These are phyloP conservation scores for Neogobius melanostomus DNA, from an alignment of 2,113 vertebrate species.

Conservation along the genomic window DNA sequence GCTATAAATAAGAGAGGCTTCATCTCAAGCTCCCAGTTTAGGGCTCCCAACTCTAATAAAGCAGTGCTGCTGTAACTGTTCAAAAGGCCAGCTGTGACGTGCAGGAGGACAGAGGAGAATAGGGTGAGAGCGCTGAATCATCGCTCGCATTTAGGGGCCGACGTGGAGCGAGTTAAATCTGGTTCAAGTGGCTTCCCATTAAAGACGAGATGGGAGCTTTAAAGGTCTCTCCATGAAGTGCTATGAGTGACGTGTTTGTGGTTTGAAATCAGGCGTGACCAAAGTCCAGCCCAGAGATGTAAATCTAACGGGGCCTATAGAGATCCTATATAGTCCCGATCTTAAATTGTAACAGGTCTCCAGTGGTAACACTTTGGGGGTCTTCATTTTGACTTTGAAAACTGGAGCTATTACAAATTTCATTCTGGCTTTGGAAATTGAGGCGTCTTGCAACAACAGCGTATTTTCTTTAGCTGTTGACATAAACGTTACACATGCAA, in stretches of 20 bases:
- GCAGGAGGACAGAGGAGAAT: constrained; percentile 23
- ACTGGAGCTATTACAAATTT: too few relatives aligned
- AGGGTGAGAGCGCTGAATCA: constrained; percentile 59
- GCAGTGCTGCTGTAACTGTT: constrained; percentile 28
- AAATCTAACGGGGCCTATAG: neutral
- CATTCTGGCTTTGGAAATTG: too few relatives aligned
- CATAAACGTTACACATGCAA: too few relatives aligned
- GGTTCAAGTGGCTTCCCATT: constrained; percentile 50
- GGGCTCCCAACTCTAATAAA: constrained; percentile 63
- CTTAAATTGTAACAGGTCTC: too few relatives aligned
- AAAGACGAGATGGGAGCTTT: constrained; percentile 47
- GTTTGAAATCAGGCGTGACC: constrained; percentile 10
- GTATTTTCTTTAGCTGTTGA: too few relatives aligned
- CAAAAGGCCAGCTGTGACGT: constrained; percentile 62
- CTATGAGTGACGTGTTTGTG: constrained; percentile 21
- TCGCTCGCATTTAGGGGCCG: constrained; percentile 26
- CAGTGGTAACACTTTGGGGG: too few relatives aligned
- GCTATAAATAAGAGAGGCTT: constrained; percentile 58
- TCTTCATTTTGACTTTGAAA: too few relatives aligned
- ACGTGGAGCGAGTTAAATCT: constrained; percentile 54
- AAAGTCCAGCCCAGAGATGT: neutral
- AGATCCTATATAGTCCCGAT: neutral
- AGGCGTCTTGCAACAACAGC: too few relatives aligned
- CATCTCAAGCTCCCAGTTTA: constrained; percentile 39
- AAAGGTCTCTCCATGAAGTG: constrained; percentile 31